These are phyloP conservation scores for Hyppa rectilinea DNA, from an alignment of 2,888 invertebrate species.

Conservation along the genomic window DNA sequence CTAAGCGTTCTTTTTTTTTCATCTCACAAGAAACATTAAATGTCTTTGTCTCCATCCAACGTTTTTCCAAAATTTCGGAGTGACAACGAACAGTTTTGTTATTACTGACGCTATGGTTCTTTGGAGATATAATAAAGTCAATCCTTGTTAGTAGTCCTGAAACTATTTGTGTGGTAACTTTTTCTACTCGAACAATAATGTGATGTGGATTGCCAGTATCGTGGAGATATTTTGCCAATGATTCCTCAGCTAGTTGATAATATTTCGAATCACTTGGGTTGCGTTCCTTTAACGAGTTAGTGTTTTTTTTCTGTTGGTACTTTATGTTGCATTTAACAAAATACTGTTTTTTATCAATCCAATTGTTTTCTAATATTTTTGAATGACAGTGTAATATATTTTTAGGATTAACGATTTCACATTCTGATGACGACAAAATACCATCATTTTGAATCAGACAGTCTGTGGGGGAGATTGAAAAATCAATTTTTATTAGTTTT, in stretches of 20 bases:
- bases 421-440: conserved; percentile 32
- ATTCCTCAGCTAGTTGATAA: conserved; percentile 48
- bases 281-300: conserved; percentile 45
- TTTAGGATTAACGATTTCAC: conserved; percentile 42
- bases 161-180: conserved; percentile 66
- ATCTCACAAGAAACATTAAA: conserved; percentile 45
- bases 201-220: conserved; percentile 33
- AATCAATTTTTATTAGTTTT: conserved; percentile 86
- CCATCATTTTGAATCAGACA: conserved; percentile 70
- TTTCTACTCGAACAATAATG: conserved; percentile 50
- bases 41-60: conserved; percentile 64
- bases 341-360: conserved; percentile 77
- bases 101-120: not conserved
- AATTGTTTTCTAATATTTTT: conserved; percentile 84
- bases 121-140: conserved; percentile 43
- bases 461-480: conserved; percentile 87
- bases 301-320: conserved; percentile 44
- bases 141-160: conserved; percentile 62
- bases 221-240: conserved; percentile 48
- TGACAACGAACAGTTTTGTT: conserved; percentile 47
- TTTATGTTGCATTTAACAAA: conserved; percentile 64
- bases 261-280: conserved; percentile 50
- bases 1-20: not conserved
- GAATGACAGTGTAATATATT: conserved; percentile 63
- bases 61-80: conserved; percentile 69